A percentile compares a stretch with the other conserved stretches of the same genome.
Conservation (phyloP, 1,140 invertebrate species). For the Carposina sasakii region DNA sequence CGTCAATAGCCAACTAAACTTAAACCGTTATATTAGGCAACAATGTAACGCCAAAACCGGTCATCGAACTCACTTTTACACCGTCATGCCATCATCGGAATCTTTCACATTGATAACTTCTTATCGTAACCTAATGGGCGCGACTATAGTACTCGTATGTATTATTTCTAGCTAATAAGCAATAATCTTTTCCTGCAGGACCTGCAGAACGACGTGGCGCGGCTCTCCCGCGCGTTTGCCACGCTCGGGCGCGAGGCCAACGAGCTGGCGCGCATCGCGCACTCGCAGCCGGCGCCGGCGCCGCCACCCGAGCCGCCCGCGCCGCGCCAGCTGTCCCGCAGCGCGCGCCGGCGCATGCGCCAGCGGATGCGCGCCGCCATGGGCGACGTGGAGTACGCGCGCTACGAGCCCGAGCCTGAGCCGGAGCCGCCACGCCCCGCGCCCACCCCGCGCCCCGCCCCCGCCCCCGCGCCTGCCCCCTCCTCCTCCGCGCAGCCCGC, state of each 20-base stretch:
- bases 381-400: too few species aligned
- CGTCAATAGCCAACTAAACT: too few species aligned
- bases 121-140: too few species aligned
- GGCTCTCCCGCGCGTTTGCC: conserved; percentile 44
- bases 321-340: conserved; percentile 30
- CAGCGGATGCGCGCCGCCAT: conserved; percentile 41
- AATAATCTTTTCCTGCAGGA: conserved; percentile 44
- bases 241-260: conserved; percentile 40
- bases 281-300: conserved; percentile 9
- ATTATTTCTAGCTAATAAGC: too few species aligned
- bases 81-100: too few species aligned
- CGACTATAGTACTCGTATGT: too few species aligned
- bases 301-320: neutral
- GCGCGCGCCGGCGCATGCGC: conserved; percentile 47
- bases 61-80: too few species aligned
- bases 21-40: too few species aligned
- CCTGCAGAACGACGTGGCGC: conserved; percentile 42
- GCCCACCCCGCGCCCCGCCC: neutral
- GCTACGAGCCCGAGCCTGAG: conserved; percentile 15
- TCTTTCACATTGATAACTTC: too few species aligned
- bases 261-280: conserved; percentile 35
- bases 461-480: conserved; percentile 8
- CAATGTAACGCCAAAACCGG: too few species aligned
- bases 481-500: conserved; percentile 6
- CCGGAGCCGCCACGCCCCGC: conserved; percentile 3